Base-by-base conservation (phyloP, 2,888 invertebrate species). In the Spicauda simplicius region DNA sequence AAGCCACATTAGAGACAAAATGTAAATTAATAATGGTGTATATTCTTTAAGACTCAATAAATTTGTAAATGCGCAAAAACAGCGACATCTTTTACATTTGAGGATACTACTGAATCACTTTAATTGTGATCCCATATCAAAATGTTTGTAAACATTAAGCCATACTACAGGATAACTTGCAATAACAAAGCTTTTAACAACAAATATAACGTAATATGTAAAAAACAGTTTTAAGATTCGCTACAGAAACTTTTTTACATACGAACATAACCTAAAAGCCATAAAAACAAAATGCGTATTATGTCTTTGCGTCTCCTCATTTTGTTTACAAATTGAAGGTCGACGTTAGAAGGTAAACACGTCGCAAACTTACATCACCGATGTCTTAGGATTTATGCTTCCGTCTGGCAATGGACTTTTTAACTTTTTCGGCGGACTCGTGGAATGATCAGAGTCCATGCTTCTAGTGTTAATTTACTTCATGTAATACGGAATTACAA, bases 291-390 rank as follows among this genome's bases (percentile, higher is more conserved):
- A 55, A 41, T 54, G n/a, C 25, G 25, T 25, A 45, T 14, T 18
- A 52, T 54, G 41, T 20, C 8, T 61, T 41, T 10, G n/a, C 45
- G 20, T 41, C 1, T 33, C 12, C 20, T 6, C 25, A 11, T 45
- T 16, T 55, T 60, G 30, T 61, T 61, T 52, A 50, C 18, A 45
- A 5, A 14, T 0, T 41, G 57, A 67, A 67, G 56, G 52, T 62
- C 67, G 57, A 4, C 37, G 30, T 20, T 45, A 53, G 37, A 53
- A 50, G 37, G 19, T 57, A 57, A 64, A 33, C 10, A 62, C 30
- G 50, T 57, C 14, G 53, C 14, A 67, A 61, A 86, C 92, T 86
- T 80, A 93, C 92, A 88, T 90, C 74, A 93, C 79, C 10, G 90
- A 89, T 2, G 86, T 87, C 79, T 90, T 91, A 20, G 83, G 79